phyloP scores from a whole-genome alignment of 2,113 vertebrate genomes.

The Phocoena phocoena region DNA sequence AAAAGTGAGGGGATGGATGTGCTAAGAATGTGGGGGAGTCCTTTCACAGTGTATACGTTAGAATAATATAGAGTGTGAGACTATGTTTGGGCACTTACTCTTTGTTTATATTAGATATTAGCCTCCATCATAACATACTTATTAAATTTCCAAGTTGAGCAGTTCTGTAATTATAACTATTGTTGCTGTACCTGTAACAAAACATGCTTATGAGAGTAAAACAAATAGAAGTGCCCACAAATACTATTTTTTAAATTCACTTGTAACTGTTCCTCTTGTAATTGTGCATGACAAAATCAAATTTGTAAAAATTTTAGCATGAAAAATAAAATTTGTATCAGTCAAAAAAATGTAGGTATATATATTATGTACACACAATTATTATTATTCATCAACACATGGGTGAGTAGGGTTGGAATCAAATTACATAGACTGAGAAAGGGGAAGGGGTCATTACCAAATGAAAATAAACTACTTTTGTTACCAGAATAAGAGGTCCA shows the following conservation, averaged over 20 bases:
- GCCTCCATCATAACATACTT: not conserved
- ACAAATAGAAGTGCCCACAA: slow-evolving; percentile 80
- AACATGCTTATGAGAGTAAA: slow-evolving; percentile 73
- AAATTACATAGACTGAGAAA: not conserved
- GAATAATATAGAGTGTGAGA: slow-evolving; percentile 21
- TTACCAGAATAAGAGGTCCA: not conserved
- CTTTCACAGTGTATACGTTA: not conserved
- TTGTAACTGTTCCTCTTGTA: slow-evolving; percentile 81
- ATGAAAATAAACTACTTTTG: not conserved
- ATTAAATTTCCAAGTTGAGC: not conserved
- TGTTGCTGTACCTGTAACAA: slow-evolving; percentile 73
- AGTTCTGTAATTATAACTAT: slow-evolving; percentile 69
- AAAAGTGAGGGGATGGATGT: not conserved
- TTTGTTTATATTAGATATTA: slow-evolving; percentile 41
- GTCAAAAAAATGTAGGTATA: not conserved
- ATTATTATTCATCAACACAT: not conserved
- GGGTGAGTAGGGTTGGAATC: not conserved
- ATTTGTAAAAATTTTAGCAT: slow-evolving; percentile 82
- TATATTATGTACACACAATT: not conserved
- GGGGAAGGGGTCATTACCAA: not conserved
- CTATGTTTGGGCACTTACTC: not conserved
- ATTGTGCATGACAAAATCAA: slow-evolving; percentile 77
- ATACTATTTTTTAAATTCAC: slow-evolving; percentile 85
- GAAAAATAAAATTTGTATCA: slow-evolving; percentile 80
- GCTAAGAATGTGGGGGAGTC: not conserved